Conservation (phyloP, 2,113 vertebrate species). For the Leucosticte australis region DNA sequence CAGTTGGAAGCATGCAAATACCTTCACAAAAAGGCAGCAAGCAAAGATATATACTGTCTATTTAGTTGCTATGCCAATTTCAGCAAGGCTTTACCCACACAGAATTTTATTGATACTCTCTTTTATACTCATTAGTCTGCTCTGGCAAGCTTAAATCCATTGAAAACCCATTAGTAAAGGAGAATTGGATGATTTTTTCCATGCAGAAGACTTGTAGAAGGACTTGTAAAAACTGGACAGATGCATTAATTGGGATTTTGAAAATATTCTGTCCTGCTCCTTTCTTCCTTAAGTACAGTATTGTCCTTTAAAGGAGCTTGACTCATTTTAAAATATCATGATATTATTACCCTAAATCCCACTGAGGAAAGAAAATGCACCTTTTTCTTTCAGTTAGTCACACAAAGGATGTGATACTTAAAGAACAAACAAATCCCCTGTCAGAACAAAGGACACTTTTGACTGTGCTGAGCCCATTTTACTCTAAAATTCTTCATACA, state of each 20-base stretch:
- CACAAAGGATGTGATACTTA: neutral
- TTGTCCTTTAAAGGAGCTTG: neutral
- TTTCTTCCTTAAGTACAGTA: neutral
- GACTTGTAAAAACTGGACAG: neutral
- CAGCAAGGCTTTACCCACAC: neutral
- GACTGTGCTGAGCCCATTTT: neutral
- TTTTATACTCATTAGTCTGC: neutral
- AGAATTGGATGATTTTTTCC: neutral
- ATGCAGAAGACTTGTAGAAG: neutral
- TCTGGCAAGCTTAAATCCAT: neutral
- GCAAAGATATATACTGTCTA: neutral
- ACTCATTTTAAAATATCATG: neutral
- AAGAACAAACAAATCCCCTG: neutral
- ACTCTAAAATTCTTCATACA: neutral
- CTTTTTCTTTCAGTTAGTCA: neutral
- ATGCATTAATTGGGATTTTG: neutral
- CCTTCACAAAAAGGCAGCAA: neutral
- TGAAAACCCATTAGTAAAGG: neutral
- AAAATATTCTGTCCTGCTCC: neutral
- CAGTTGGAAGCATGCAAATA: neutral
- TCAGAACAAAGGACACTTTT: neutral
- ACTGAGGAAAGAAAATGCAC: neutral
- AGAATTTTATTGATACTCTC: neutral
- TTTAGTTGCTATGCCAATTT: neutral
- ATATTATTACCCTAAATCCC: neutral